A percentile compares a stretch with the other conserved stretches of the same genome.
These are phyloP conservation scores for Melipona beecheii DNA, from an alignment of 2,888 invertebrate species.

Conservation along the genomic window DNA sequence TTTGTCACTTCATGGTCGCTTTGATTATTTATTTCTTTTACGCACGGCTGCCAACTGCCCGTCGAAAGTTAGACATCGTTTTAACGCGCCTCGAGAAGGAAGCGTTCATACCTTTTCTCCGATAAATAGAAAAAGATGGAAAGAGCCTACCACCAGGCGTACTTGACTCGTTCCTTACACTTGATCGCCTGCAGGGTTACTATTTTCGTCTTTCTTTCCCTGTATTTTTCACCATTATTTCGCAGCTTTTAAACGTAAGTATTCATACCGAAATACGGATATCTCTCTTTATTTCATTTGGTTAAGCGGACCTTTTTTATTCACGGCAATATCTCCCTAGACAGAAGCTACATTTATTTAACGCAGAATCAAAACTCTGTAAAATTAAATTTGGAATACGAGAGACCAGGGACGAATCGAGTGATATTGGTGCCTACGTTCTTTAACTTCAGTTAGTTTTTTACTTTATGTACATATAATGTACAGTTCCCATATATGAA, in stretches of 20 bases:
- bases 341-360: slow-evolving; percentile 45
- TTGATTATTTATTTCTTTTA: slow-evolving; percentile 84
- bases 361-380: slow-evolving; percentile 54
- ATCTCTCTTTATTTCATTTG: slow-evolving; percentile 25
- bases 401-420: slow-evolving; percentile 54
- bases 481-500: slow-evolving; percentile 34
- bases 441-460: slow-evolving; percentile 39
- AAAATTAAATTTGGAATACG: slow-evolving; percentile 69
- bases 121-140: slow-evolving; percentile 45
- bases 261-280: slow-evolving; percentile 19
- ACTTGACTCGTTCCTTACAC: slow-evolving; percentile 69
- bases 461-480: slow-evolving; percentile 15
- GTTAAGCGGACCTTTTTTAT: slow-evolving; percentile 24
- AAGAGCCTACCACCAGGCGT: slow-evolving; percentile 47
- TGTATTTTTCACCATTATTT: slow-evolving; percentile 68
- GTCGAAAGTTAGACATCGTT: slow-evolving; percentile 75
- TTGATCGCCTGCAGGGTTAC: slow-evolving; percentile 67
- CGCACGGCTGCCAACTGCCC: slow-evolving; percentile 81
- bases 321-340: slow-evolving; percentile 39
- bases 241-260: slow-evolving; percentile 43
- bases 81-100: slow-evolving; percentile 70
- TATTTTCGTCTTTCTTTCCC: slow-evolving; percentile 73
- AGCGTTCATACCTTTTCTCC: slow-evolving; percentile 45
- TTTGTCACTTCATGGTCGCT: slow-evolving; percentile 84
- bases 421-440: slow-evolving; percentile 35